phyloP scores from a whole-genome alignment of 2,113 vertebrate species.

The Ophthalmolycus amberensis region DNA sequence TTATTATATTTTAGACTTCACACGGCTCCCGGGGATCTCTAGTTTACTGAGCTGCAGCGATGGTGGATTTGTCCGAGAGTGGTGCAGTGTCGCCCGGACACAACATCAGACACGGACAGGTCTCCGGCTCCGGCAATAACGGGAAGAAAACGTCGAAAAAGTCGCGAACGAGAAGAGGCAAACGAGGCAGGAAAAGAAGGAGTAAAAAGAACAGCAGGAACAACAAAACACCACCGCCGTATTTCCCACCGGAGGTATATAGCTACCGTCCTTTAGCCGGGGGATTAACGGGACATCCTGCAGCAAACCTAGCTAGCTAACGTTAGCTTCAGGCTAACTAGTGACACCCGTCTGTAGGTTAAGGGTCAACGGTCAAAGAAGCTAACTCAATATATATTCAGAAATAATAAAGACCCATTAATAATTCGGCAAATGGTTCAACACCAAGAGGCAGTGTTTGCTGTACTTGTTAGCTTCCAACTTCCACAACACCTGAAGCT shows the following conservation, averaged over 20 bases:
- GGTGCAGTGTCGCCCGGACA: constrained; percentile 52
- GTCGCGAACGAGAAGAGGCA: constrained; percentile 74
- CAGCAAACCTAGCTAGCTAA: not conserved
- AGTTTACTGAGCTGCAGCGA: constrained; percentile 6
- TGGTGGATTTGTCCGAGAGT: constrained; percentile 64
- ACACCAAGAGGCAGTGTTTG: not conserved
- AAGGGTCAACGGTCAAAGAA: accelerated
- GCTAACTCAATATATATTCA: accelerated
- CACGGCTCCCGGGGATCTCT: not conserved
- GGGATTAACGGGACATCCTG: constrained; percentile 7
- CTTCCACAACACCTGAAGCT: not conserved
- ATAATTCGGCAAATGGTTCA: not conserved
- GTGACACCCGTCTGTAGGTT: accelerated
- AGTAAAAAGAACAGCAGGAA: constrained; percentile 74
- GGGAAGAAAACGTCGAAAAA: constrained; percentile 73
- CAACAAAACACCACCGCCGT: constrained; percentile 88
- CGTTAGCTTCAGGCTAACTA: not conserved
- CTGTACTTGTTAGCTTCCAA: not conserved
- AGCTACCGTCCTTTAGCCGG: constrained; percentile 13
- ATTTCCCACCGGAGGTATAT: constrained; percentile 92
- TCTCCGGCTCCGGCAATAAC: constrained; percentile 50
- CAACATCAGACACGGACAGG: constrained; percentile 61
- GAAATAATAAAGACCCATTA: accelerated
- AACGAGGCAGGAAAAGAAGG: constrained; percentile 84
- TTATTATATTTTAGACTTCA: not conserved